Evolutionary conservation across 2,113 vertebrate species (phyloP), one percentile per base, ranked within the genome.

Genomic region (Apus apus): DNA sequence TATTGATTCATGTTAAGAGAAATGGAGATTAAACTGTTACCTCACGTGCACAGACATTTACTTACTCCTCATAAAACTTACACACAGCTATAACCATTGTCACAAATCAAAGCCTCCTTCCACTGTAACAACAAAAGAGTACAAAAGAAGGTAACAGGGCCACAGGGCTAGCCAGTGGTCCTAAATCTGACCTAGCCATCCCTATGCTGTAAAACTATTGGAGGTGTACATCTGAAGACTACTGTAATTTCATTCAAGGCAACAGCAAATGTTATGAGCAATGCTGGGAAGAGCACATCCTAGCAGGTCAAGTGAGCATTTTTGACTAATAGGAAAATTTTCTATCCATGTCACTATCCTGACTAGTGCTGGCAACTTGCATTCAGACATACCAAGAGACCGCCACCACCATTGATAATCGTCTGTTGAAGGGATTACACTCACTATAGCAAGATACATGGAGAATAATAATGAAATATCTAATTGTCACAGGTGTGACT

Each of bases 21-120:
- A 87, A 81, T 61, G 60, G 73, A 94, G 53, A 89, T 91, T 78
- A 91, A 95, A 77, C 78, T 97, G 85, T 93, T 94, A 91, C 89
- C 61, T 95, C 87, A 87, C 64, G 96, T 74, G 77, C 57, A 70
- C 13, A 93, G 72, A 74, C 64, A 70, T 82, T 82, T 73, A 91
- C 74, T 90, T 32, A 85, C 40, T 46, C 48, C 46, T 88, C 67
- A 76, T 79, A 79, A 92, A 95, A 83, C 54, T 67, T 95, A 70
- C 36, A 86, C 76, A 61, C 46, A 82, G 40, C 67, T 87, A n/a
- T 70, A 92, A 89, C 21, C 60, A 70, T 78, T 81, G 77, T 82
- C 85, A 94, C 84, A 94, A 92, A 78, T 96, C 83, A 93, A 85
- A 94, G 66, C 29, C 7, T 93, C 67, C 70, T 84, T 81, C 74